A percentile compares a stretch with the other conserved stretches of the same genome.
Evolutionary conservation across 2,888 invertebrate genomes (phyloP).

Genomic region (Drosophila lacicola): DNA sequence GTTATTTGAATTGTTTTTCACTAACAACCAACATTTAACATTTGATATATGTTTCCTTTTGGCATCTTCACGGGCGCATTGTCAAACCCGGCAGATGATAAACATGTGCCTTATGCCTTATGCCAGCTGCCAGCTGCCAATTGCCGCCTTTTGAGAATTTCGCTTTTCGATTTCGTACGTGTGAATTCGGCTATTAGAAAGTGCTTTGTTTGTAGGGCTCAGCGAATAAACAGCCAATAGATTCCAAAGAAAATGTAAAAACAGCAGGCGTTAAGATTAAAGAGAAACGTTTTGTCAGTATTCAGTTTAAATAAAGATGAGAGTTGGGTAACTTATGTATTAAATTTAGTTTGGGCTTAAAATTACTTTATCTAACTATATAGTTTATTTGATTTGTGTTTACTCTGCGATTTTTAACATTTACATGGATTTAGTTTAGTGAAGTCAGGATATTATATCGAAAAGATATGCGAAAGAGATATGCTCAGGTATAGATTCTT

Average conservation of each 20-base stretch:
- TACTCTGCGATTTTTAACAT: no score
- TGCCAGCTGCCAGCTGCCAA: conserved; percentile 2
- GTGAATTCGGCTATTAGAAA: conserved; percentile 41
- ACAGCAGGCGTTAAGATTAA: neutral
- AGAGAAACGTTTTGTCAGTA: conserved; percentile 6
- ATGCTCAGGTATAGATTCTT: no score
- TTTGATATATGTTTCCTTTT: conserved; percentile 52
- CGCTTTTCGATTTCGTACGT: conserved; percentile 27
- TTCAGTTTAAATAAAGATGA: neutral
- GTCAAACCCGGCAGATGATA: conserved; percentile 27
- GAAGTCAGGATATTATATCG: no score
- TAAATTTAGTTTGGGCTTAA: neutral
- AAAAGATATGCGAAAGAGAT: no score
- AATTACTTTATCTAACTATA: neutral
- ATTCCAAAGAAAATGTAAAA: neutral
- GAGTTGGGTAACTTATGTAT: neutral
- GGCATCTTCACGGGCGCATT: conserved; percentile 10
- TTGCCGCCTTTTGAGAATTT: conserved; percentile 7
- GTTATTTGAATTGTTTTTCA: conserved; percentile 47
- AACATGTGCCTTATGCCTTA: conserved; percentile 21
- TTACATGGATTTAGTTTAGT: neutral
- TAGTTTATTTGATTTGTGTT: neutral
- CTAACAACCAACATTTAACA: conserved; percentile 44
- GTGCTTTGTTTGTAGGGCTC: conserved; percentile 30
- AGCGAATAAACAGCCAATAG: neutral